A percentile compares a stretch with the other conserved stretches of the same genome.
Conservation (phyloP, 2,888 invertebrate genomes). For the Diarsia brunnea region DNA sequence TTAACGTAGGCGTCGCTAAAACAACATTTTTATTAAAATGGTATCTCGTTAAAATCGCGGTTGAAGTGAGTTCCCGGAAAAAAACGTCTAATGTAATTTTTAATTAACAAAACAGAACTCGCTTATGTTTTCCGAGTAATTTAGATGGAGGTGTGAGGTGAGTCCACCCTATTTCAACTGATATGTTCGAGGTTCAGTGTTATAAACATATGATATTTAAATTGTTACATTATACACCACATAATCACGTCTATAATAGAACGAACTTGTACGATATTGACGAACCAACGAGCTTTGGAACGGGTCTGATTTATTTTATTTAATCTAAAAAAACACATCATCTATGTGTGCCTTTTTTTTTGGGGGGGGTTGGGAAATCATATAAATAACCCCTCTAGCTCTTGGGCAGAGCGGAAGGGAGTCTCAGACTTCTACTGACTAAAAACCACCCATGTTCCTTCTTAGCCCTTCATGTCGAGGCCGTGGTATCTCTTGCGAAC, state of each 20-base stretch:
- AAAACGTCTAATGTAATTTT: conserved; percentile 18
- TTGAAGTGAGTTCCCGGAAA: conserved; percentile 5
- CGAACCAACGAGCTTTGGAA: too few species aligned
- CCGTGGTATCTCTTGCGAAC: too few species aligned
- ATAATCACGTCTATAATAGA: background rate
- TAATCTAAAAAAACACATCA: too few species aligned
- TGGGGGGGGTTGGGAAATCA: too few species aligned
- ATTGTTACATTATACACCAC: background rate
- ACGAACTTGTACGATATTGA: too few species aligned
- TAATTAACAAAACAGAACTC: background rate
- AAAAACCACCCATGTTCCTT: too few species aligned
- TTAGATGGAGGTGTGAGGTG: background rate
- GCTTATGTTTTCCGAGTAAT: background rate
- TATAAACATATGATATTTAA: background rate
- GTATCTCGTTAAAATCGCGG: conserved; percentile 29
- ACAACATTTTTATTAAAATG: conserved; percentile 33
- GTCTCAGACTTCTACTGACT: too few species aligned
- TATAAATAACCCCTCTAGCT: too few species aligned
- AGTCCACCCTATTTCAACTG: background rate
- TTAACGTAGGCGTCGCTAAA: conserved; percentile 32
- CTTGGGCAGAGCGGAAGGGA: too few species aligned
- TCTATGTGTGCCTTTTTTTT: too few species aligned
- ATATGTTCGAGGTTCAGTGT: background rate
- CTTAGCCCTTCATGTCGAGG: too few species aligned
- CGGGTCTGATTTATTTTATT: too few species aligned